These are phyloP conservation scores for Andrena haemorrhoa DNA, from an alignment of 2,888 invertebrate genomes.

Conservation along the genomic window DNA sequence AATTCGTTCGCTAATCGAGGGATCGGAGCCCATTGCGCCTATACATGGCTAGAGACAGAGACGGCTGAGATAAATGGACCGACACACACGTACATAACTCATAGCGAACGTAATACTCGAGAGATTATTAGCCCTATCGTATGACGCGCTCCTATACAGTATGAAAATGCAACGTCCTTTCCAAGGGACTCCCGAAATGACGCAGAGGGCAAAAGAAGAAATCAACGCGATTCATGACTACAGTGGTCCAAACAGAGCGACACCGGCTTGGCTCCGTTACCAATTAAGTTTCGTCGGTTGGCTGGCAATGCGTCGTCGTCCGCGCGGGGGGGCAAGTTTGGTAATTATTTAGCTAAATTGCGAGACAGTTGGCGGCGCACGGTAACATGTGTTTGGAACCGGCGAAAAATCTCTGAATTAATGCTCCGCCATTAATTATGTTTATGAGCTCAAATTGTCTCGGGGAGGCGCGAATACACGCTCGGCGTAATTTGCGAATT, in stretches of 20 bases:
- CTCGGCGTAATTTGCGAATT: slow-evolving; percentile 77
- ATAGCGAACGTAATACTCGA: too few relatives aligned
- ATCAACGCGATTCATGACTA: too few relatives aligned
- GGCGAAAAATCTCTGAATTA: slow-evolving; percentile 82
- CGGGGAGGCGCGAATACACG: slow-evolving; percentile 75
- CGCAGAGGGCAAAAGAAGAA: too few relatives aligned
- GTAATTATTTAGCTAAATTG: slow-evolving; percentile 84
- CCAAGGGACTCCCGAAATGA: too few relatives aligned
- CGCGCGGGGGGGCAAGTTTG: slow-evolving; percentile 77
- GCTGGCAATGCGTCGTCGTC: slow-evolving; percentile 69
- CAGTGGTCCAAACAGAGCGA: slow-evolving; percentile 21
- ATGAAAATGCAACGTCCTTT: too few relatives aligned
- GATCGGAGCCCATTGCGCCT: background rate
- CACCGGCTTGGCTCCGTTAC: slow-evolving; percentile 45
- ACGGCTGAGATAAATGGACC: too few relatives aligned
- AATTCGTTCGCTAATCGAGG: background rate
- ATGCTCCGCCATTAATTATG: slow-evolving; percentile 83
- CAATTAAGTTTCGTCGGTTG: slow-evolving; percentile 62
- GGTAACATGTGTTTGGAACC: slow-evolving; percentile 80
- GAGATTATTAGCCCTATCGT: too few relatives aligned
- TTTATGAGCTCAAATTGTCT: slow-evolving; percentile 83
- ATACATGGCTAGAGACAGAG: background rate
- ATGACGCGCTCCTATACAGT: too few relatives aligned
- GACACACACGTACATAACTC: too few relatives aligned
- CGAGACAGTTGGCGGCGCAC: slow-evolving; percentile 81